Evolutionary conservation across 2,113 vertebrate species (phyloP), one percentile per base, ranked within the genome.

Genomic region (Lichenostomus cassidix): DNA sequence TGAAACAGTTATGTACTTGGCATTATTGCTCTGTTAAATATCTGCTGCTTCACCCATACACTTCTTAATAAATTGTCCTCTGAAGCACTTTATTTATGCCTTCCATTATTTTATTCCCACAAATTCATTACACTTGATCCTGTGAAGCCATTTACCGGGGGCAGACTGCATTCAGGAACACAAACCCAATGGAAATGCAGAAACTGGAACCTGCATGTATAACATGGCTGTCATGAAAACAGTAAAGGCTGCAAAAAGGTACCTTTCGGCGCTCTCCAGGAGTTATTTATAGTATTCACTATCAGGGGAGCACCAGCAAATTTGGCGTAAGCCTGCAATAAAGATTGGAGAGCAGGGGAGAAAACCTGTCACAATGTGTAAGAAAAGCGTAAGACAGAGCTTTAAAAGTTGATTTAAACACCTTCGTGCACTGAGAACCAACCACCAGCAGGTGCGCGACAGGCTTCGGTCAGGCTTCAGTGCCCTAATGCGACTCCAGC

Each of bases 251-350:
- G 22, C 20, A 33, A 62, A 59, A 15, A 71, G 23, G 71, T 98
- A 99, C 99, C 99, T 99, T 98, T 98, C 9, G 98, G 96, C 59
- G 98, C 98, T 95, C 98, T 98, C 99, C 99, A 99, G 77, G 98
- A 98, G 96, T 98, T 98, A 97, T 98, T 98, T 89, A 99, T 94
- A 39, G 97, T 96, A 95, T 95, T 98, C 95, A 99, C 97, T 88
- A 95, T 97, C 80, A 99, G 64, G 17, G 98, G 98, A 90, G 99
- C 99, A 39, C 98, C 98, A 81, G 98, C 98, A 98, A 99, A 99
- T 81, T 98, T 99, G 79, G 98, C 98, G 33, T 99, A 99, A 35
- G 99, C 98, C 99, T 99, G 96, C 75, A 98, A 98, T 14, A 64
- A 97, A 94, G 68, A 92, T 94, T 52, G 64, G 25, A 55, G 11